phyloP scores from a whole-genome alignment of 2,113 vertebrate genomes.

The Amphiprion percula region DNA sequence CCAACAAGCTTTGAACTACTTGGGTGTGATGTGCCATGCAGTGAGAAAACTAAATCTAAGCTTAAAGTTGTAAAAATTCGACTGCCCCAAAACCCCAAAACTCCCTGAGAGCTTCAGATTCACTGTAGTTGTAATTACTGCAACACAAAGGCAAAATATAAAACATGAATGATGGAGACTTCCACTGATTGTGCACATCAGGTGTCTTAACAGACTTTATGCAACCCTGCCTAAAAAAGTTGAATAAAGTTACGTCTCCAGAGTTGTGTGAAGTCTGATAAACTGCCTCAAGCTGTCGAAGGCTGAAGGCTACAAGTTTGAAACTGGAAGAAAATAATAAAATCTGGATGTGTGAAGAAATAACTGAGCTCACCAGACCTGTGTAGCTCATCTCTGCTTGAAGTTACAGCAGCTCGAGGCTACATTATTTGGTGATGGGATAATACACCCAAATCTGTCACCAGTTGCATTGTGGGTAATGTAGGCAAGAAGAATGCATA shows the following conservation, averaged over 20 bases:
- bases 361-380: no score
- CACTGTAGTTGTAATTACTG: neutral
- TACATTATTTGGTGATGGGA: no score
- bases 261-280: constrained; percentile 5
- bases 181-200: neutral
- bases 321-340: neutral
- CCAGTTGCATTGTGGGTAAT: no score
- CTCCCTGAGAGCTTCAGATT: neutral
- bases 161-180: neutral
- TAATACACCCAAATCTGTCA: neutral
- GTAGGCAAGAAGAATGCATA: no score
- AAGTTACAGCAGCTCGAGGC: neutral
- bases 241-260: neutral
- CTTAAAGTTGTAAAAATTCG: no score
- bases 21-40: no score
- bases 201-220: neutral
- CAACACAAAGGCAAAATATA: neutral
- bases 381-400: neutral
- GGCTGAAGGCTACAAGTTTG: neutral
- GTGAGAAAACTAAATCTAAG: no score
- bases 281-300: neutral
- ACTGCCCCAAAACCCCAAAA: no score
- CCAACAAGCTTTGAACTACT: no score
- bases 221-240: neutral
- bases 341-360: no score